Conservation (phyloP, 2,888 invertebrate species). For the Watsonalla binaria region DNA sequence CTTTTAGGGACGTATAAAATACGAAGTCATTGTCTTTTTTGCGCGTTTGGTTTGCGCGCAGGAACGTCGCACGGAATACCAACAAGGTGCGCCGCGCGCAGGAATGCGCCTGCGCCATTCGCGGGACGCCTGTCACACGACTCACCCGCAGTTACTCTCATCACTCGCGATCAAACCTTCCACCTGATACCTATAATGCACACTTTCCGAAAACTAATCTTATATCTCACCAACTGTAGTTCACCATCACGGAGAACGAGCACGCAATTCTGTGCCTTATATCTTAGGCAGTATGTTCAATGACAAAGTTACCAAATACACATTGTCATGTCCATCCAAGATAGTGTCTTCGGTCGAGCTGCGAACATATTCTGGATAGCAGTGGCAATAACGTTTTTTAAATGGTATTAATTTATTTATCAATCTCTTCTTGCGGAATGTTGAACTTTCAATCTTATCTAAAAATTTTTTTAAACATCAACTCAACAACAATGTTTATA, state of each 20-base stretch:
- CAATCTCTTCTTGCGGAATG: conserved; percentile 28
- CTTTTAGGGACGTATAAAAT: conserved; percentile 71
- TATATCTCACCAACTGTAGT: conserved; percentile 28
- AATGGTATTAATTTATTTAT: conserved; percentile 49
- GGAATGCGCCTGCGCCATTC: conserved; percentile 28
- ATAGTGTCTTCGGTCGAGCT: conserved; percentile 18
- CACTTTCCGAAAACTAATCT: conserved; percentile 27
- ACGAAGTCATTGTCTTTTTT: conserved; percentile 72
- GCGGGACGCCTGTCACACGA: conserved; percentile 7
- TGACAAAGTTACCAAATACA: too few relatives aligned
- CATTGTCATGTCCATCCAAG: too few relatives aligned
- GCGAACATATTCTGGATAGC: conserved; percentile 33
- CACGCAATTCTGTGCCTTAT: neutral
- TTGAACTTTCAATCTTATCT: conserved; percentile 13
- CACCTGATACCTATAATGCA: conserved; percentile 15
- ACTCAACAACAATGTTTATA: too few relatives aligned
- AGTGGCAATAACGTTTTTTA: conserved; percentile 32
- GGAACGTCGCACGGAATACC: conserved; percentile 58
- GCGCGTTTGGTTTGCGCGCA: conserved; percentile 57
- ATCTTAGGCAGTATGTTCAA: neutral
- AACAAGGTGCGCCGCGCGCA: conserved; percentile 50
- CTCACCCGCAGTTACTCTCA: conserved; percentile 4
- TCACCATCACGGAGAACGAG: conserved; percentile 11
- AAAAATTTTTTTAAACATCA: too few relatives aligned
- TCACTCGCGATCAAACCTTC: conserved; percentile 14